Evolutionary conservation across 2,113 vertebrate species (phyloP).

Genomic region (Panurus biarmicus): DNA sequence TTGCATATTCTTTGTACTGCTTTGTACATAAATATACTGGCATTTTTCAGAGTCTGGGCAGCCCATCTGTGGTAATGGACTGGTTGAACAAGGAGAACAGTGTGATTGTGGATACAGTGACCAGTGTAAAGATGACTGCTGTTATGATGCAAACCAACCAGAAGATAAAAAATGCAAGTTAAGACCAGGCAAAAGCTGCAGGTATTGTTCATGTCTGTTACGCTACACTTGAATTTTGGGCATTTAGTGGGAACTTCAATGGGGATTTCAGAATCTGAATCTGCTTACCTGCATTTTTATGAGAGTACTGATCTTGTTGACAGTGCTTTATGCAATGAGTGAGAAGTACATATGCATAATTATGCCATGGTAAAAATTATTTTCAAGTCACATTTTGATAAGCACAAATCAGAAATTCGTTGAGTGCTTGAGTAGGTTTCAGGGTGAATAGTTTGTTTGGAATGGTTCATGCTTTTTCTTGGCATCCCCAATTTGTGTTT

Average conservation of each 20-base stretch:
- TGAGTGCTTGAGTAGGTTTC: not conserved
- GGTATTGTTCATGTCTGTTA: slow-evolving; percentile 63
- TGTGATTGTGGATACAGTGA: slow-evolving; percentile 97
- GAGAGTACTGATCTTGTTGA: not conserved
- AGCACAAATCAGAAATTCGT: not conserved
- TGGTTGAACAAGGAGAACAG: slow-evolving; percentile 88
- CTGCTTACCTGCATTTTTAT: not conserved
- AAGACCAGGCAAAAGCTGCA: slow-evolving; percentile 78
- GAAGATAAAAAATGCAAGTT: slow-evolving; percentile 85
- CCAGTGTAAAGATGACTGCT: slow-evolving; percentile 89
- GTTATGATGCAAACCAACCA: slow-evolving; percentile 80
- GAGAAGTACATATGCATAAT: not conserved
- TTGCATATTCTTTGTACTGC: not conserved
- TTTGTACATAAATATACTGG: not conserved
- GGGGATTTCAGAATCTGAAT: not conserved
- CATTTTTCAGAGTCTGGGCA: slow-evolving; percentile 87
- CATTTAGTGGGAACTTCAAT: not conserved
- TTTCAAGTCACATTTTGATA: not conserved
- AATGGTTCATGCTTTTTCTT: not conserved
- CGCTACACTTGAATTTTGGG: not conserved
- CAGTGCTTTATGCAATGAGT: not conserved
- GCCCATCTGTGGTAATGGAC: slow-evolving; percentile 95
- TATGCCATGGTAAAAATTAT: not conserved
- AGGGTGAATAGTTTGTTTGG: not conserved
- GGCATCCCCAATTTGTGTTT: not conserved